phyloP scores from a whole-genome alignment of 2,888 invertebrate genomes.

The Frankliniella intonsa region DNA sequence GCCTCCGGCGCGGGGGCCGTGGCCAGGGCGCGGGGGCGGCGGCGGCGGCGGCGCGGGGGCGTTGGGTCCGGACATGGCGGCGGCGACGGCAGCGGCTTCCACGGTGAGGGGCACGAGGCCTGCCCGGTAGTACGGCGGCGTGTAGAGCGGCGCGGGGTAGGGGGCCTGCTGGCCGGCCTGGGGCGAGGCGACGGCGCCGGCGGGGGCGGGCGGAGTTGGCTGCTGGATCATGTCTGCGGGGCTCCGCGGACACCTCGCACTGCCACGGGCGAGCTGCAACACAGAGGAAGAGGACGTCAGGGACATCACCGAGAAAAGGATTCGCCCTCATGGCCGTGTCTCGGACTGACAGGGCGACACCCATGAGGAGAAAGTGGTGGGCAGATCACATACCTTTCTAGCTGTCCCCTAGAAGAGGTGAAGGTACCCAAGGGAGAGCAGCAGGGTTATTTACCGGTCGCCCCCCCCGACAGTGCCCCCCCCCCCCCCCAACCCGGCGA shows the following conservation, averaged over 20 bases:
- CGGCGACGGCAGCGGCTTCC: not conserved
- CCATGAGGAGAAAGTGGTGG: no score
- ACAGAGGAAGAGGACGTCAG: no score
- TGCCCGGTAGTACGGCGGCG: not conserved
- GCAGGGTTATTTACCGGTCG: not conserved
- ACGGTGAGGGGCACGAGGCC: not conserved
- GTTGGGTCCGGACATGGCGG: not conserved
- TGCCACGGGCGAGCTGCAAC: not conserved
- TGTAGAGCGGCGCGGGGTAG: slow-evolving; percentile 1
- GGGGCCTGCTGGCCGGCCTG: slow-evolving; percentile 16
- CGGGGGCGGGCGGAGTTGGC: not conserved
- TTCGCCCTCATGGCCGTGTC: no score
- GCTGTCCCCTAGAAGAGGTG: not conserved
- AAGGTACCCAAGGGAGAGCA: no score
- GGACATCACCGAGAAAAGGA: no score
- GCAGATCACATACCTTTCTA: not conserved
- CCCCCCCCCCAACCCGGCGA: no score
- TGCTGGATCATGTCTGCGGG: slow-evolving; percentile 1
- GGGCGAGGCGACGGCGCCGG: not conserved
- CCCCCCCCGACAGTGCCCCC: no score
- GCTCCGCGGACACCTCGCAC: not conserved
- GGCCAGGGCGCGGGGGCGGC: not conserved
- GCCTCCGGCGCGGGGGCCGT: not conserved
- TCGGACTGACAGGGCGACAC: not conserved
- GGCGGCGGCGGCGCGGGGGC: not conserved